Percentiles rank a stretch among this genome's conserved stretches.
phyloP scores from a whole-genome alignment of 1,140 invertebrate species.

The Maconellicoccus hirsutus region DNA sequence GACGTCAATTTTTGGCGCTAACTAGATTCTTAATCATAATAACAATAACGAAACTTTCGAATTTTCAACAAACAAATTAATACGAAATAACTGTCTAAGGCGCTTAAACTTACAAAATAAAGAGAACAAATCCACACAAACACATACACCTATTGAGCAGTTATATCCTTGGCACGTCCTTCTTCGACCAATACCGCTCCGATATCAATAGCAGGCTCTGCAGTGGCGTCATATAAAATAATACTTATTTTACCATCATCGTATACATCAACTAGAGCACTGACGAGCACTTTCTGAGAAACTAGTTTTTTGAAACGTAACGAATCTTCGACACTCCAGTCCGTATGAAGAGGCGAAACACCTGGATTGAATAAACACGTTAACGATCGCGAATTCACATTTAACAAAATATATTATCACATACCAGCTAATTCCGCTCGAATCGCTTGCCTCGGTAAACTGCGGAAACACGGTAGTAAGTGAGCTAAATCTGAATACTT shows the following conservation, averaged over 20 bases:
- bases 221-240: neutral
- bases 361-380: neutral
- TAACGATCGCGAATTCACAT: neutral
- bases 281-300: neutral
- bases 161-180: neutral
- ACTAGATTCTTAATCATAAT: neutral
- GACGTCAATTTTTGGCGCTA: neutral
- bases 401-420: neutral
- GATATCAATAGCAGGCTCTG: neutral
- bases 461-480: neutral
- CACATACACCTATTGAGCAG: neutral
- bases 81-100: no score
- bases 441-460: neutral
- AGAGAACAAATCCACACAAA: neutral
- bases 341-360: neutral
- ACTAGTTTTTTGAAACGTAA: neutral
- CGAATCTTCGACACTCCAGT: neutral
- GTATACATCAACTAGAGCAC: neutral
- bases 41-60: neutral
- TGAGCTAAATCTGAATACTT: neutral
- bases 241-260: neutral
- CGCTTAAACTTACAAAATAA: neutral
- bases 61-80: no score
- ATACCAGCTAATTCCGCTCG: neutral
- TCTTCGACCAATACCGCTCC: neutral